Conservation (phyloP, 2,888 invertebrate genomes). For the Junonia oenone region DNA sequence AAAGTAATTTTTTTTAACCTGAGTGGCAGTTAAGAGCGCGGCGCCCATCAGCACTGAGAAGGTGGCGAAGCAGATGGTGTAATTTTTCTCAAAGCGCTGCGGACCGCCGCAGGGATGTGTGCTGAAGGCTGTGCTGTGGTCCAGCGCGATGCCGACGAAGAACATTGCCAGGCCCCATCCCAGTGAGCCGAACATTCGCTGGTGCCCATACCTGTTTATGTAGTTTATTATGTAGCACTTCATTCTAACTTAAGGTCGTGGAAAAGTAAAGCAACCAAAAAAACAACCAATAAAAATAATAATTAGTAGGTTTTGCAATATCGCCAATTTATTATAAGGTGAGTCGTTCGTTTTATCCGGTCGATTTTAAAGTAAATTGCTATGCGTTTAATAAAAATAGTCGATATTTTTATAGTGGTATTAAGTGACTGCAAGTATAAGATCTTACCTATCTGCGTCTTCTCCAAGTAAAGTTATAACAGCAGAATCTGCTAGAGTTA, state of each 20-base stretch:
- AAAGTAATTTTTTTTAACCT: slow-evolving; percentile 76
- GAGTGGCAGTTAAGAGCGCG: slow-evolving; percentile 94
- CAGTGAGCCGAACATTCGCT: slow-evolving; percentile 98
- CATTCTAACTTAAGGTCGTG: too few relatives aligned
- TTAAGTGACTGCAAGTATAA: neutral
- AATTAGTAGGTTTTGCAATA: too few relatives aligned
- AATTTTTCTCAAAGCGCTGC: slow-evolving; percentile 95
- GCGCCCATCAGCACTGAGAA: slow-evolving; percentile 98
- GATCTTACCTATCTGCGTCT: slow-evolving; percentile 85
- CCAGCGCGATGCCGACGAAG: slow-evolving; percentile 96
- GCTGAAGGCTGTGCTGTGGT: slow-evolving; percentile 97
- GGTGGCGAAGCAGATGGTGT: slow-evolving; percentile 98
- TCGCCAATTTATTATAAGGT: too few relatives aligned
- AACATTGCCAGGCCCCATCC: slow-evolving; percentile 99
- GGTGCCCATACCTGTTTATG: slow-evolving; percentile 89
- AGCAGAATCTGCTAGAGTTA: slow-evolving; percentile 95
- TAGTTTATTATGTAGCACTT: too few relatives aligned
- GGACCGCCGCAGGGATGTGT: slow-evolving; percentile 94
- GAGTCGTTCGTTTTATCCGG: too few relatives aligned
- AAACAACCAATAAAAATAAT: too few relatives aligned
- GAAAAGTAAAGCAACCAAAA: too few relatives aligned
- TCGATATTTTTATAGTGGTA: neutral
- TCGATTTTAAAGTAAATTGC: too few relatives aligned
- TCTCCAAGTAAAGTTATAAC: slow-evolving; percentile 93
- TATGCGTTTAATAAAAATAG: too few relatives aligned